Base-by-base conservation (phyloP, 1,140 invertebrate species). In the Seison nebaliae region DNA sequence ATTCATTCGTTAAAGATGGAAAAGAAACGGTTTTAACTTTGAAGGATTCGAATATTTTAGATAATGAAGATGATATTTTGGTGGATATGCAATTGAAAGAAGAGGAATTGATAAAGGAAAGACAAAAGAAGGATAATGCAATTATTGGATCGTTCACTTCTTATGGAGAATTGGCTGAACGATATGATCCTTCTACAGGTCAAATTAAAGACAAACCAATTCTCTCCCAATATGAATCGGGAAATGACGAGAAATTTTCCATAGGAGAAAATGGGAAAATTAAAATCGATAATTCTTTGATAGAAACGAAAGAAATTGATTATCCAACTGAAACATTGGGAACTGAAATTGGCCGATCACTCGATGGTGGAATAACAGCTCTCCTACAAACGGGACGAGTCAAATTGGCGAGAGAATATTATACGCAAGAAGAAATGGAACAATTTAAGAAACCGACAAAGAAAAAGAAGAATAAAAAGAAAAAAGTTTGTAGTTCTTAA, bases 21-120 rank as follows among this genome's bases (percentile, higher is more conserved):
- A 66, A 67, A 48, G 69, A 70, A 37, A 68, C 84, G 3, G 72
- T 96, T 44, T 62, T 98, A 41, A 94, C 88, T 1, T 60, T 98
- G 14, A 76, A 91, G 57, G 88, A 98, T 63, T 72, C 75, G 55
- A 73, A 68, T 49, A 48, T 36, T 36, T 14, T 30, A 5, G 54
- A 56, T 19, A 71, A 62, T 38, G 63, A 67, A 3, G 69, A 67
- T 39, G 88, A 98, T 62, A 71, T 79, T 11, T 63, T 96, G 16
- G 70, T 93, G 16, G 96, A 94, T 65, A 78, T 93, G 2, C 96
- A 94, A 56, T 71, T 94, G 51, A 51, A 80, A 1, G 86, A 96
- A 52, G 70, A 84, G 49, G 86, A 96, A 55, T 67, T 69, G 35
- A 79, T 81, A 50, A 73, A 75, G 47, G 76, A 74, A 63, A 91